These are phyloP conservation scores for Lamellibrachia satsuma DNA, from an alignment of 2,888 invertebrate genomes.

Conservation along the genomic window DNA sequence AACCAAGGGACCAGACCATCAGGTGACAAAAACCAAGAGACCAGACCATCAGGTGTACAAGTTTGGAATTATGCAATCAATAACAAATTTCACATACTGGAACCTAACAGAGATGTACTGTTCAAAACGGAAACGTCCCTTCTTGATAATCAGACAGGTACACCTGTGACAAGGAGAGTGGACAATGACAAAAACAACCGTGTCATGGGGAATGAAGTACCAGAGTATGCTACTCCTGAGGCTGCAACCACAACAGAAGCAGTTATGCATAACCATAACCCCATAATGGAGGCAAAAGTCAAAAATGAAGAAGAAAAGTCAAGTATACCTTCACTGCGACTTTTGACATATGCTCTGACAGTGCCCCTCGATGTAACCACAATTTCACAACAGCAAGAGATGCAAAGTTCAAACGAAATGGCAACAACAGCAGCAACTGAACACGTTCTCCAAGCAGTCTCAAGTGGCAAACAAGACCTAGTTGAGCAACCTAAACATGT, in stretches of 20 bases:
- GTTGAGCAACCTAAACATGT: not conserved
- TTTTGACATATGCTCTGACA: not conserved
- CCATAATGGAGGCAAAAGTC: not conserved
- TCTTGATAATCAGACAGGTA: not conserved
- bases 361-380: not conserved
- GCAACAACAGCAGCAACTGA: not conserved
- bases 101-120: not conserved
- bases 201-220: not conserved
- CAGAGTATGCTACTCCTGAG: not conserved
- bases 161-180: not conserved
- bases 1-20: not conserved
- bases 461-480: not conserved
- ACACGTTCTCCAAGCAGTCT: not conserved
- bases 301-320: not conserved
- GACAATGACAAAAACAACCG: not conserved
- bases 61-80: not conserved
- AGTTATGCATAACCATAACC: not conserved
- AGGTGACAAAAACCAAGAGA: not conserved
- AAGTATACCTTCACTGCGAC: not conserved
- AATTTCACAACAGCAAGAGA: not conserved
- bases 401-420: not conserved
- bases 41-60: not conserved
- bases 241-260: not conserved
- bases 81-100: not conserved
- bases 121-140: not conserved